phyloP scores from a whole-genome alignment of 1,140 invertebrate species.

The Anoplophora glabripennis region DNA sequence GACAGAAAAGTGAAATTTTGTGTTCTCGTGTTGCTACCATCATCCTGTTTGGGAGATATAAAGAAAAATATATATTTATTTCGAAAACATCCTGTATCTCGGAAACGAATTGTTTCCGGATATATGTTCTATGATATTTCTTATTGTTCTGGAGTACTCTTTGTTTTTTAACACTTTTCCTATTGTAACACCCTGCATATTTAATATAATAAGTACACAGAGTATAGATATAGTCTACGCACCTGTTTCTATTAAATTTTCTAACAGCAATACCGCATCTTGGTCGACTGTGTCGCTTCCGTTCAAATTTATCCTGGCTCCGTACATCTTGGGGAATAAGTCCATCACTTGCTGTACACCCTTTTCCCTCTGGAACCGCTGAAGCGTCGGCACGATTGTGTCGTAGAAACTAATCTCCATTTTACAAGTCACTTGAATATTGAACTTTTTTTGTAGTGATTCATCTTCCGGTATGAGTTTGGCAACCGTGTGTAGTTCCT shows the following conservation, averaged over 20 bases:
- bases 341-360: conserved; percentile 48
- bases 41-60: too few relatives aligned
- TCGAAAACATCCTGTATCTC: too few relatives aligned
- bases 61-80: too few relatives aligned
- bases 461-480: conserved; percentile 55
- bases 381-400: conserved; percentile 49
- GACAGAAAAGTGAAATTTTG: too few relatives aligned
- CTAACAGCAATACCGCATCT: conserved; percentile 55
- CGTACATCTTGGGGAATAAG: conserved; percentile 51
- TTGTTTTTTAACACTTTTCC: too few relatives aligned
- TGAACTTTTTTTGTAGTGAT: conserved; percentile 53
- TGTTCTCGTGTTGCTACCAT: too few relatives aligned
- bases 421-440: conserved; percentile 53
- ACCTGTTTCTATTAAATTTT: conserved; percentile 52
- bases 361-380: conserved; percentile 50
- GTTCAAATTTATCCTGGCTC: conserved; percentile 50
- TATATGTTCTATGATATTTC: too few relatives aligned
- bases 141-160: too few relatives aligned
- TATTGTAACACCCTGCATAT: too few relatives aligned
- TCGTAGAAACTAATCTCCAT: conserved; percentile 57
- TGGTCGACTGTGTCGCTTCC: conserved; percentile 48
- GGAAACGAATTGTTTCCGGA: too few relatives aligned
- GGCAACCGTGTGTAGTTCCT: conserved; percentile 50
- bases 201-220: too few relatives aligned
- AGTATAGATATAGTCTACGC: background rate